These are phyloP conservation scores for Psittacula cyanocephala DNA, from an alignment of 2,113 vertebrate genomes.

Conservation along the genomic window DNA sequence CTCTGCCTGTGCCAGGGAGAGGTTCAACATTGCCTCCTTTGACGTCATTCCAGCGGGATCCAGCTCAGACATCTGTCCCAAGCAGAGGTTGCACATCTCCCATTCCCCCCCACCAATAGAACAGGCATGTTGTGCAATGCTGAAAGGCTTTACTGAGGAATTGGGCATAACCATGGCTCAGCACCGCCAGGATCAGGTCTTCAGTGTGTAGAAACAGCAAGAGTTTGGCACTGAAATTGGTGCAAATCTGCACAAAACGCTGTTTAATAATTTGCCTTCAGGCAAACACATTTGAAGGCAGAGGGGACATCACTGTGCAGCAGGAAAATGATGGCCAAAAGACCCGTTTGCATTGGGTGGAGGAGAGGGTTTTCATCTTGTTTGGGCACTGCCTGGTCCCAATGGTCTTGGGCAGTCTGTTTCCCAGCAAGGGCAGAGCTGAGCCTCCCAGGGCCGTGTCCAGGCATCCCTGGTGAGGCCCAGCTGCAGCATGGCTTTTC, in stretches of 20 bases:
- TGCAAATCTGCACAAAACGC: not conserved
- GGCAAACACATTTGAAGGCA: not conserved
- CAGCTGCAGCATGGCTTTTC: not conserved
- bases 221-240: not conserved
- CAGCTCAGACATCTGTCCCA: conserved; percentile 28
- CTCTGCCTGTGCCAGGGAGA: not conserved
- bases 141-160: not conserved
- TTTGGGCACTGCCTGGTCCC: not conserved
- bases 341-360: not conserved
- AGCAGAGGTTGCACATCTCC: not conserved
- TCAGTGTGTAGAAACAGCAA: not conserved
- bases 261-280: not conserved
- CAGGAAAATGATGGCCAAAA: not conserved
- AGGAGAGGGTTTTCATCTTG: not conserved
- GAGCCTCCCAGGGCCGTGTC: fast-evolving
- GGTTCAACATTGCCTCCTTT: conserved; percentile 35
- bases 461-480: not conserved
- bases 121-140: not conserved
- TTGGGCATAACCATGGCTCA: not conserved
- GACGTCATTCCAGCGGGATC: conserved; percentile 43
- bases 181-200: not conserved
- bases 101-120: not conserved
- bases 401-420: not conserved
- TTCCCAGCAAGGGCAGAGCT: not conserved
- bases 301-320: not conserved